Percentiles rank a stretch among this genome's conserved stretches.
Evolutionary conservation across 2,888 invertebrate species (phyloP).

Genomic region (Hartigia nigra): DNA sequence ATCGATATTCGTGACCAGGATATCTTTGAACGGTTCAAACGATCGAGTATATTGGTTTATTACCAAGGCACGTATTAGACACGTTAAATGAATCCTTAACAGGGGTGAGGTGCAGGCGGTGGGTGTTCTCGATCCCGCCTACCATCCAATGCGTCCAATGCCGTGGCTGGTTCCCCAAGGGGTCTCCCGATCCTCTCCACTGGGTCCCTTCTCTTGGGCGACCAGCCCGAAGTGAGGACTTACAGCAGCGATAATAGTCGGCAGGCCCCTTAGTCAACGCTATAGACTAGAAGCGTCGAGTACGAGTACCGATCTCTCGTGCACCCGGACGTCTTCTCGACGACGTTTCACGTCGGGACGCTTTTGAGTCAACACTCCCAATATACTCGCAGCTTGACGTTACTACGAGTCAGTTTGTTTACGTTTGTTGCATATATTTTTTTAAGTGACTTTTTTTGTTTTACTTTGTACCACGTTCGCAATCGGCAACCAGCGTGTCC

Average conservation of each 20-base stretch:
- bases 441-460: neutral
- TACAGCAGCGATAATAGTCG: slow-evolving; percentile 50
- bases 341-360: neutral
- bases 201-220: slow-evolving; percentile 44
- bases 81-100: slow-evolving; percentile 31
- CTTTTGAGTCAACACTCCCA: neutral
- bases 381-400: neutral
- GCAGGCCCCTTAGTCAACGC: slow-evolving; percentile 44
- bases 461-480: neutral
- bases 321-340: neutral
- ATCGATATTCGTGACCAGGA: neutral
- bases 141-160: slow-evolving; percentile 66
- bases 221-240: slow-evolving; percentile 22
- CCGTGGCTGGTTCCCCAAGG: slow-evolving; percentile 62
- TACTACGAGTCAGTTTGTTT: neutral
- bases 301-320: neutral
- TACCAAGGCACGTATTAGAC: slow-evolving; percentile 24
- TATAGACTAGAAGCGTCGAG: slow-evolving; percentile 20
- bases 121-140: slow-evolving; percentile 63
- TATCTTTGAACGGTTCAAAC: neutral
- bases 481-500: neutral
- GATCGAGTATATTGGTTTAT: slow-evolving; percentile 5
- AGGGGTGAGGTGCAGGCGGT: slow-evolving; percentile 42
- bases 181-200: slow-evolving; percentile 59
- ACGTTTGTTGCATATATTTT: neutral